Evolutionary conservation across 37 sponge, comb jelly and placozoan genomes (phyloP).

Genomic region (Cladorhizidae sp.): DNA sequence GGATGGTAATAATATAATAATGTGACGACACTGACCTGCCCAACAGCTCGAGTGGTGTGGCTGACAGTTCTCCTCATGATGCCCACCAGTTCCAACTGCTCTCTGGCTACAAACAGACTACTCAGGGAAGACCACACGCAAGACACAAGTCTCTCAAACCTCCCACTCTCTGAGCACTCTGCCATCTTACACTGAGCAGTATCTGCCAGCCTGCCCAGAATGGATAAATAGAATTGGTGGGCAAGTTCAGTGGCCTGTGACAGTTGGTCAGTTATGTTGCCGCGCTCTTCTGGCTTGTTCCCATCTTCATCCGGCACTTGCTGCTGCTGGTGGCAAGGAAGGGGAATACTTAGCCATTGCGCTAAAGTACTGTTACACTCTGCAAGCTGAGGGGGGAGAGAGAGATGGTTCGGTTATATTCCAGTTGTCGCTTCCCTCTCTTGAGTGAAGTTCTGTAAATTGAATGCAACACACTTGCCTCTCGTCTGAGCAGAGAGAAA

Average conservation of each 20-base stretch:
- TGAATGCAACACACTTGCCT: constrained; percentile 23
- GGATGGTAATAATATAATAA: too few species aligned
- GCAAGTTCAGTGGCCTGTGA: background rate
- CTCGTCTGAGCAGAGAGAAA: constrained; percentile 49
- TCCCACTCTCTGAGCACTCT: background rate
- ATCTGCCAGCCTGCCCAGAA: background rate
- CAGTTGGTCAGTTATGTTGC: too few species aligned
- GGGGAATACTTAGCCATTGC: constrained; percentile 15
- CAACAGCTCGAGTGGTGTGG: constrained; percentile 12
- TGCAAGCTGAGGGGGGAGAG: constrained; percentile 1
- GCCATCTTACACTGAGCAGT: background rate
- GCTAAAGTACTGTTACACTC: background rate
- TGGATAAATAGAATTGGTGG: background rate
- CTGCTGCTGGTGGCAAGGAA: constrained; percentile 1
- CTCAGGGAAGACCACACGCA: constrained; percentile 22
- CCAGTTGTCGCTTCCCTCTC: too few species aligned
- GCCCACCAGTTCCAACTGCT: constrained; percentile 55
- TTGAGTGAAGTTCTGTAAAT: too few species aligned
- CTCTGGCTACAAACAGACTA: constrained; percentile 40
- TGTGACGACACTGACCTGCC: constrained; percentile 41
- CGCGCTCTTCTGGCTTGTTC: too few species aligned
- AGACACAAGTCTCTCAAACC: constrained; percentile 1
- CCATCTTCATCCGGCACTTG: background rate
- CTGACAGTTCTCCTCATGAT: constrained; percentile 40
- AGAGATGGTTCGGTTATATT: too few species aligned